Base-by-base conservation (phyloP, 2,797 vertebrate species). In the Syngnathus acus region DNA sequence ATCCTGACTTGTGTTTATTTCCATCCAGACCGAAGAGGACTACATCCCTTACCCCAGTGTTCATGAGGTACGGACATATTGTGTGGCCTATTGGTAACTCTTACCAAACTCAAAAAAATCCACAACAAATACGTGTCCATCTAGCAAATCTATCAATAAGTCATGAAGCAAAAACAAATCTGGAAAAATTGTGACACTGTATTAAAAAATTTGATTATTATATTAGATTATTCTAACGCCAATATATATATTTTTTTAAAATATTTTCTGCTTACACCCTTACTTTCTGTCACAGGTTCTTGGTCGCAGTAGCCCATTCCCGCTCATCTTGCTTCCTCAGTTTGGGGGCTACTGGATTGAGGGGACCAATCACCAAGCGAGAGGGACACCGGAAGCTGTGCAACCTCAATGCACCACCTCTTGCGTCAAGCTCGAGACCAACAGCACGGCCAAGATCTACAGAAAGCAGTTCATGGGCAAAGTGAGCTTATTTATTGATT, bases 331-430 rank as follows among this genome's bases (percentile, higher is more conserved):
- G 68, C 86, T 99, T 74, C 96, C 96, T 0, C 96, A 99, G 88
- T 99, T 99, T 2, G 96, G 96, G 68, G 96, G 96, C 68, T 99
- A 97, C 89, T 98, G 96, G 96, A 99, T 99, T 0, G 96, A 99
- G 82, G 96, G 96, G 54, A 98, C 92, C 83, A 98, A 98, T 83
- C 96, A 98, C 8, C 91, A 95, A 62, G 81, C 93, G 21, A 92
- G 85, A 66, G 88, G 82, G 26, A 69, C 86, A 9, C 87, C 90
- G 0, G 93, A 94, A 38, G 79, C 88, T 0, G 91, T 93, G 3
- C 90, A 86, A 0, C 64, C 83, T 6, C 87, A 85, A 0, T 93
- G 91, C 0, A 86, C 93, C 0, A 64, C 91, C 0, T 77, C 89
- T 69, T 90, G 92, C 32, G 82, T 92, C 55, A 95, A 93, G 77